Base-by-base conservation (phyloP, 1,140 invertebrate genomes). In the Musca vetustissima region DNA sequence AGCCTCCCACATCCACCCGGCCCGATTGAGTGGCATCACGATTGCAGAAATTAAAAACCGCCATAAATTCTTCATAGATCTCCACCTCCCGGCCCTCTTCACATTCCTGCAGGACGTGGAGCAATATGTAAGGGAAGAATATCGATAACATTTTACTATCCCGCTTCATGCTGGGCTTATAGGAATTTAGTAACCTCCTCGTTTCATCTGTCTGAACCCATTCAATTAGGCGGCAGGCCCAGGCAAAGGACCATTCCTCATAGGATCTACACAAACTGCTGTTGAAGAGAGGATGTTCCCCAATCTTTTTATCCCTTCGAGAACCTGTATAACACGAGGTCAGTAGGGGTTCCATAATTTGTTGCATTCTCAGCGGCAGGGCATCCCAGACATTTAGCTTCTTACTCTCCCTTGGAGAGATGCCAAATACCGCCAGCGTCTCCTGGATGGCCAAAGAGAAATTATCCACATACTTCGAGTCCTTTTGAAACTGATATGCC, bases 401-500 rank as follows among this genome's bases (percentile, higher is more conserved):
- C 70, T 86, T 87, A 15, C 81, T 83, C 2, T 86, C 85, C 65
- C 85, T 83, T 3, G 90, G 89, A 15, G 87, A 87, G 66, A 93
- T 90, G 14, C 88, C 85, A 67, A 89, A 91, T 1, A 86, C 84
- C 75, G 88, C 90, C 55, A 93, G 77, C 71, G 91, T 90, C 78
- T 92, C 91, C 82, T 93, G 88, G 72, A 93, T 93, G 14, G 91
- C 92, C 66, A 84, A 69, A 7, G 77, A 81, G 19, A 82, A 78
- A 59, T 75, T 76, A 28, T 83, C 79, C 11, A 83, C 73, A 24
- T 78, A 75, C 75, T 85, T 86, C 22, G 90, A 89, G 79, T 90
- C 88, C 76, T 89, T 91, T 73, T 92, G 90, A 72, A 87, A 88
- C 80, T 92, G 90, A 72, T 92, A 90, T 7, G 89, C 89, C 71